These are phyloP conservation scores for Sebastes elongatus DNA, from an alignment of 2,797 vertebrate species.

Conservation along the genomic window DNA sequence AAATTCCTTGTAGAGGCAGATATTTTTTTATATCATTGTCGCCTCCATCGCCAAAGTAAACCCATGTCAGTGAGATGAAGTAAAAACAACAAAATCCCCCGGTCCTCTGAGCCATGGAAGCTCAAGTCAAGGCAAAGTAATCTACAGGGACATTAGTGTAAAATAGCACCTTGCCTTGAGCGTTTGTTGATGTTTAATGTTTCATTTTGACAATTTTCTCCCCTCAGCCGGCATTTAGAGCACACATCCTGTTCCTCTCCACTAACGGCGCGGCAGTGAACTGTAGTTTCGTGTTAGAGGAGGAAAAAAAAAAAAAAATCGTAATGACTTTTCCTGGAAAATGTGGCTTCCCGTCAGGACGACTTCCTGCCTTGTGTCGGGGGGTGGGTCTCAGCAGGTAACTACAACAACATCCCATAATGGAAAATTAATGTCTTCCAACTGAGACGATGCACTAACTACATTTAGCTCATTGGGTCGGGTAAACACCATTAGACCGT, in stretches of 20 bases:
- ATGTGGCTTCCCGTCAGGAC: constrained; percentile 41
- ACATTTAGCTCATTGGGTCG: constrained; percentile 69
- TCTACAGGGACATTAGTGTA: constrained; percentile 62
- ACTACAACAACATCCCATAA: constrained; percentile 75
- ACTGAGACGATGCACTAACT: constrained; percentile 67
- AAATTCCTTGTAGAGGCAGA: not conserved
- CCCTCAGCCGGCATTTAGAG: constrained; percentile 56
- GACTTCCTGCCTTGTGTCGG: constrained; percentile 58
- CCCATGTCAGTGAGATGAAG: constrained; percentile 25
- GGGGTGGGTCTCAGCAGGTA: constrained; percentile 79
- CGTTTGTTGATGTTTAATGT: constrained; percentile 74
- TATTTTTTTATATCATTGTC: constrained; percentile 6
- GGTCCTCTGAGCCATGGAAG: constrained; percentile 49
- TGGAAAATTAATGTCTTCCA: constrained; percentile 85
- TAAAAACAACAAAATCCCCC: constrained; percentile 34
- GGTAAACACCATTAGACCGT: constrained; percentile 75
- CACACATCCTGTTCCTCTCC: constrained; percentile 61
- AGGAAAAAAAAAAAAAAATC: constrained; percentile 4
- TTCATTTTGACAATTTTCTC: constrained; percentile 74
- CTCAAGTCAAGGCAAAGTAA: constrained; percentile 60
- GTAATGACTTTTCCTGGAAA: constrained; percentile 64
- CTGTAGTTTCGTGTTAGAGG: constrained; percentile 38
- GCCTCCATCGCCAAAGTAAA: constrained; percentile 12
- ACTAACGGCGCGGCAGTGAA: constrained; percentile 46
- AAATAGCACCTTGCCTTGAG: constrained; percentile 70